Evolutionary conservation across 2,888 invertebrate species (phyloP).

Genomic region (Cosmia pyralina): DNA sequence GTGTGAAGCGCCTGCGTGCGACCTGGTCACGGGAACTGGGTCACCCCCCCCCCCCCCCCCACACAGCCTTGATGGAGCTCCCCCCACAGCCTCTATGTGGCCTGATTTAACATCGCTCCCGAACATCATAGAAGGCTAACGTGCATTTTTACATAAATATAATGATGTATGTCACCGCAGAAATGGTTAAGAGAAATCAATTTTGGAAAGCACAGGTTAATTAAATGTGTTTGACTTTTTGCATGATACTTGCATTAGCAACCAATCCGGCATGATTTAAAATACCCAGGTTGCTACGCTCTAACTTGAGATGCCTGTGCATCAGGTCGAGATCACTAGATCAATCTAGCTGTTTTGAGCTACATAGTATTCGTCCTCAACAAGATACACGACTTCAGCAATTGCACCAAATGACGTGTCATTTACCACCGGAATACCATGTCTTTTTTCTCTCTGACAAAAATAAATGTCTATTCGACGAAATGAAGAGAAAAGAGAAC

Average conservation of each 20-base stretch:
- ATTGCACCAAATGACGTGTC: constrained; percentile 11
- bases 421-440: constrained; percentile 28
- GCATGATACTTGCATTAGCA: neutral
- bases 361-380: neutral
- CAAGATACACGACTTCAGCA: neutral
- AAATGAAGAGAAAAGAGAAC: constrained; percentile 44
- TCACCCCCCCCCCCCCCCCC: constrained; percentile 67
- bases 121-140: constrained; percentile 48
- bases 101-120: constrained; percentile 61
- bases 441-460: constrained; percentile 23
- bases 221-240: neutral
- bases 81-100: constrained; percentile 57
- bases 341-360: neutral
- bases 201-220: neutral
- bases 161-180: neutral
- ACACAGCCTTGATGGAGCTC: constrained; percentile 29
- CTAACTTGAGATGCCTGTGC: neutral
- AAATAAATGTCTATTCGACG: constrained; percentile 42
- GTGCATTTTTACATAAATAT: constrained; percentile 31
- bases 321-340: neutral
- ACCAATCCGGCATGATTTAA: neutral
- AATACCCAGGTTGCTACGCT: neutral
- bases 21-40: constrained; percentile 84
- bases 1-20: constrained; percentile 73
- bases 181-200: neutral